These are phyloP conservation scores for Poecilus cupreus DNA, from an alignment of 2,888 invertebrate genomes.

Conservation along the genomic window DNA sequence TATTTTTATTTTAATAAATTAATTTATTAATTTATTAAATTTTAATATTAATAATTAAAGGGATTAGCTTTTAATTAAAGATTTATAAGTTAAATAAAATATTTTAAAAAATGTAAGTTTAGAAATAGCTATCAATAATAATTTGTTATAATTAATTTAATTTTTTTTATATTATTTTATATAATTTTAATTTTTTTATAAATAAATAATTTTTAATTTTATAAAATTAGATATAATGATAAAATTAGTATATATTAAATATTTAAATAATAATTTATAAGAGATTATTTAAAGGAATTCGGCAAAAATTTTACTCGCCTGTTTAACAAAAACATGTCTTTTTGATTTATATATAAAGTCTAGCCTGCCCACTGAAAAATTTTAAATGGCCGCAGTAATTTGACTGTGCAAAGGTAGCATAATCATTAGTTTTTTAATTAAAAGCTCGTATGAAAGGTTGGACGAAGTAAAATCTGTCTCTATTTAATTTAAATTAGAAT, in stretches of 20 bases:
- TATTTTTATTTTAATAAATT: conserved; percentile 69
- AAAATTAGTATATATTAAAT: conserved; percentile 75
- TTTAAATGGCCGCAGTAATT: no score
- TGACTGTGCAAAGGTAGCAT: no score
- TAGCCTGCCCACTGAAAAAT: conserved; percentile 82
- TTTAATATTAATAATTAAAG: conserved; percentile 74
- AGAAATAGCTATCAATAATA: conserved; percentile 76
- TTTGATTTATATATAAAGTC: conserved; percentile 79
- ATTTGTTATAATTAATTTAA: conserved; percentile 72
- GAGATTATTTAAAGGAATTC: no score
- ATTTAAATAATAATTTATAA: conserved; percentile 64
- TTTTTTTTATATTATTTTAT: conserved; percentile 73
- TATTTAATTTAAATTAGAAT: no score
- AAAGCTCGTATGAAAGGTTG: conserved; percentile 85
- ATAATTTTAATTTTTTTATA: conserved; percentile 71
- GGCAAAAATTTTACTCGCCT: conserved; percentile 79
- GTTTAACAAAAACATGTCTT: conserved; percentile 88
- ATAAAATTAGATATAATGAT: conserved; percentile 75
- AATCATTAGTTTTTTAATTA: conserved; percentile 88
- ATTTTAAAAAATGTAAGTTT: conserved; percentile 75
- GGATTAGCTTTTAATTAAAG: conserved; percentile 78
- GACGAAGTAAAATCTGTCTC: no score
- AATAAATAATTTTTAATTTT: conserved; percentile 71
- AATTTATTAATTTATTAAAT: conserved; percentile 67
- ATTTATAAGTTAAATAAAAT: conserved; percentile 73